Base-by-base conservation (phyloP, 1,140 invertebrate species). In the Pseudomyrmex flavicornis region DNA sequence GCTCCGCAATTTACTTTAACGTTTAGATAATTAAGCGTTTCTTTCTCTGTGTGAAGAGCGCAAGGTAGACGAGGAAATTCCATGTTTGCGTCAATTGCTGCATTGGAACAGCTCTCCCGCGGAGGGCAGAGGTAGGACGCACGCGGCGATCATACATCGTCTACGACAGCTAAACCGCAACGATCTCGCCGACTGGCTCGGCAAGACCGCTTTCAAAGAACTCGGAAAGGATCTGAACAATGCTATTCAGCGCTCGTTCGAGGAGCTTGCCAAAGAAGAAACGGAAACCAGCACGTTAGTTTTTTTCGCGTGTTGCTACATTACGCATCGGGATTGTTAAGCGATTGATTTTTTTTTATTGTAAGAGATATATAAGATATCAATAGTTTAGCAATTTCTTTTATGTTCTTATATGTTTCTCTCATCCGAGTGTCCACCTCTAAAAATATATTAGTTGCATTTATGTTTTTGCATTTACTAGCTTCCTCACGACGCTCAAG, bases 151-250 rank as follows among this genome's bases (percentile, higher is more conserved):
- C 8, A 91, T 91, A 50, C 94, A 93, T 54, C 93, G 95, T 83
- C 88, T 96, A 10, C 92, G 95, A 46, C 95, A 96, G 93, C 91
- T 96, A 63, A 94, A 94, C 83, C 95, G 94, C 86, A 84, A 85
- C 5, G 94, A 96, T 83, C 85, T 96, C 77, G 95, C 96, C 0
- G 93, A 96, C 89, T 96, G 95, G 95, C 85, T 96, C 1, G 95
- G 95, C 9, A 95, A 91, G 77, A 95, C 94, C 3, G 94, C 95
- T 2, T 96, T 96, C 91, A 91, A 94, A 74, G 92, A 96, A 85
- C 89, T 96, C 58, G 94, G 95, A 13, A 93, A 93, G 82, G 95
- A 96, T 88, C 90, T 96, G 58, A 92, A 95, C 89, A 93, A 94
- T 76, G 92, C 93, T 20, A 84, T 95, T 48, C 84, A 92, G 22